Percentiles rank a stretch among this genome's conserved stretches.
Evolutionary conservation across 2,888 invertebrate genomes (phyloP).

Genomic region (Drosophila mercatorum): DNA sequence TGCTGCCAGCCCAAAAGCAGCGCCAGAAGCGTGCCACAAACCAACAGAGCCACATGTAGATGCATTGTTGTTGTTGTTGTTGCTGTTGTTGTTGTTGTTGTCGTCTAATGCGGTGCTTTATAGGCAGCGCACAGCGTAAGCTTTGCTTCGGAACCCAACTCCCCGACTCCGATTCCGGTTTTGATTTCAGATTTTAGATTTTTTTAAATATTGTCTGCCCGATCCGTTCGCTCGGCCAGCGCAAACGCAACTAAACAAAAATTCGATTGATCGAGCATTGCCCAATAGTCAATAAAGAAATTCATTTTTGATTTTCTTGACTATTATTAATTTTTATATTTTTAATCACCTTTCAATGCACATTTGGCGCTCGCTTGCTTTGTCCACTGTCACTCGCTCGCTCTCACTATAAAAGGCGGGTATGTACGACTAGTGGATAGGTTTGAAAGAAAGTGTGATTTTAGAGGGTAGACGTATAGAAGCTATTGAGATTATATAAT

Average conservation of each 20-base stretch:
- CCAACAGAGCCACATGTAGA: constrained; percentile 62
- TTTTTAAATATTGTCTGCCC: not conserved
- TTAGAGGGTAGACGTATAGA: no score
- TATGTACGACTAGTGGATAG: not conserved
- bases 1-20: constrained; percentile 71
- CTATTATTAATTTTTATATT: constrained; percentile 8
- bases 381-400: not conserved
- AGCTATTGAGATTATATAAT: no score
- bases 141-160: constrained; percentile 10
- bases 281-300: constrained; percentile 18
- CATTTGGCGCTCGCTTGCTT: constrained; percentile 1
- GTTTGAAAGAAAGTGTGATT: no score
- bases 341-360: constrained; percentile 28
- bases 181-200: not conserved
- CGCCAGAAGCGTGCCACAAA: constrained; percentile 61
- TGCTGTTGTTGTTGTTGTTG: constrained; percentile 8
- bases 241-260: constrained; percentile 42
- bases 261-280: constrained; percentile 4
- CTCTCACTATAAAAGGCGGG: not conserved
- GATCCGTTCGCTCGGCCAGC: constrained; percentile 55
- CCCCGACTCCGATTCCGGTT: constrained; percentile 11
- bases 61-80: constrained; percentile 48
- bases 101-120: constrained; percentile 62
- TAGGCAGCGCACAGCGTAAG: constrained; percentile 52
- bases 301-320: constrained; percentile 6